Evolutionary conservation across 37 sponge, comb jelly and placozoan species (phyloP), one percentile per base, ranked within the genome.

Genomic region (Aphrocallistes beatrix): DNA sequence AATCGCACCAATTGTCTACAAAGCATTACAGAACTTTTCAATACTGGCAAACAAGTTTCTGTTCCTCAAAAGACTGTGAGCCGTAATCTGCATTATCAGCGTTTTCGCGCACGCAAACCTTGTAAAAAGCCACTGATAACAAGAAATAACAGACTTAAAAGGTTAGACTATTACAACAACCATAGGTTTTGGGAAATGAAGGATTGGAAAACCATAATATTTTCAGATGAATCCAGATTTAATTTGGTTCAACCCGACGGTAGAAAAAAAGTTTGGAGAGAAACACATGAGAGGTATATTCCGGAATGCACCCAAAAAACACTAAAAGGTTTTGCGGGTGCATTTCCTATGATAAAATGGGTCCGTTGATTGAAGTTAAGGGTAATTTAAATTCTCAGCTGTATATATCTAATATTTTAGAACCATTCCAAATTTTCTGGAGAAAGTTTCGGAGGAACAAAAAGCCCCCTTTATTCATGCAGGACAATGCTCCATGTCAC

Each of bases 321-420:
- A n/a, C n/a, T n/a, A n/a, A n/a, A n/a, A n/a, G n/a, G n/a, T 60
- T 60, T 60, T 60, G 75, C 28, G 75, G 75, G 75, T 60, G 75
- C n/a, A 60, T 60, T 60, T 25, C 75, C 6, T 60, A 60, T 60
- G 75, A 60, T 60, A 60, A 30, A 60, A 60, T 60, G 75, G 75
- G 75, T 21, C 75, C 75, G n/a, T 60, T 60, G 10, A 60, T 60
- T 60, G 75, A 60, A 60, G n/a, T 60, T 60, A 19, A 30, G 8
- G 75, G 75, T 8, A 60, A 60, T 60, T 60, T 60, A 60, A 60
- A 60, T 13, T 21, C 32, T 60, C 75, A 60, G n/a, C 28, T 25
- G 75, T 60, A 60, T 60, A 60, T 32, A 25, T 19, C 75, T 60
- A 19, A 60, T 25, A 60, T 60, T 60, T 60, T 60, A 28, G 75